phyloP scores from a whole-genome alignment of 1,140 invertebrate genomes.

The Nymphalis io region DNA sequence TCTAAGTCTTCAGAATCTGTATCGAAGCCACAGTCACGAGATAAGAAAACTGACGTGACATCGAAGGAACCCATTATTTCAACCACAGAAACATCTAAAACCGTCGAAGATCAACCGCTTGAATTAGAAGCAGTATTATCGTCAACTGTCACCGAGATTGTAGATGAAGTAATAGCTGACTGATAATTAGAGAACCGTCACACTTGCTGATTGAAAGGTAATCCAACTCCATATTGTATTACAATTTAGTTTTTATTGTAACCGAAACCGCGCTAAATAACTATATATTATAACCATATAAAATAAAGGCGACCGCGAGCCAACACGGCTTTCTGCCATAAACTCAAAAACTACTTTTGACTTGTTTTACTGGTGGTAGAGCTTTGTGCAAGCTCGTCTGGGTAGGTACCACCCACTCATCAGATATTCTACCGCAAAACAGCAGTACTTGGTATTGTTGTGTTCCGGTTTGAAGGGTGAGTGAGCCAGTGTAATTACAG shows the following conservation, averaged over 20 bases:
- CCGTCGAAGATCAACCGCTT: constrained; percentile 51
- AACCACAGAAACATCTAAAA: constrained; percentile 15
- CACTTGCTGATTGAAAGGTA: constrained; percentile 20
- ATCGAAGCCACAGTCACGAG: constrained; percentile 25
- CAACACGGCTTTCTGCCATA: no score
- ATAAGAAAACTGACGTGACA: constrained; percentile 32
- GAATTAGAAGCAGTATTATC: constrained; percentile 60
- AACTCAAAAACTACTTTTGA: no score
- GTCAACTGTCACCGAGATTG: constrained; percentile 49
- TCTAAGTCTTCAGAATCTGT: constrained; percentile 22
- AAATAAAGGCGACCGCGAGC: no score
- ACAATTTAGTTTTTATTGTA: neutral
- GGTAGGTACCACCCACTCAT: no score
- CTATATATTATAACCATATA: no score
- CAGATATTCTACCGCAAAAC: no score
- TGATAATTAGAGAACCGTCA: neutral
- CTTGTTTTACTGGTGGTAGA: no score
- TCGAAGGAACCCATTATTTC: constrained; percentile 23
- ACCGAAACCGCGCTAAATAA: neutral
- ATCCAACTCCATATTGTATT: constrained; percentile 35
- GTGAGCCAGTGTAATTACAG: no score
- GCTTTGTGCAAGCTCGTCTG: no score
- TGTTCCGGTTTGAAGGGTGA: no score
- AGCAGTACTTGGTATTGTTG: no score
- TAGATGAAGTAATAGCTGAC: constrained; percentile 15